Conservation (phyloP, 1,140 invertebrate genomes). For the Lucilia cuprina region DNA sequence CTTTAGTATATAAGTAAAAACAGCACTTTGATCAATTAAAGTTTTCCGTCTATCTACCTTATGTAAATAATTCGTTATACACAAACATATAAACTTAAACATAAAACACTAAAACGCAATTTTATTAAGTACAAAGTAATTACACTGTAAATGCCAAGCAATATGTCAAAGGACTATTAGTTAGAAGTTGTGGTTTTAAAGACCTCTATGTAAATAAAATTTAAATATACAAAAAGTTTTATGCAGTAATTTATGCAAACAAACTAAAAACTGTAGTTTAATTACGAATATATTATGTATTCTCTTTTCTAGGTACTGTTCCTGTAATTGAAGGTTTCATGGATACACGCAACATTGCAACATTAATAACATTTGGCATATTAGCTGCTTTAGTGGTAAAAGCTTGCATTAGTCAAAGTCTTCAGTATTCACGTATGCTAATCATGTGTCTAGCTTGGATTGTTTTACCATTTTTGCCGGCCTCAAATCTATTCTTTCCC, state of each 20-base stretch:
- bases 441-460: slow-evolving; percentile 87
- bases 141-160: neutral
- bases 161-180: neutral
- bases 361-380: slow-evolving; percentile 74
- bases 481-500: slow-evolving; percentile 96
- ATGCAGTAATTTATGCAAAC: too few relatives aligned
- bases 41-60: neutral
- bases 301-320: slow-evolving; percentile 73
- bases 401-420: slow-evolving; percentile 48
- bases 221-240: neutral
- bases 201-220: neutral
- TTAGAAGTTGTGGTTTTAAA: neutral
- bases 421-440: slow-evolving; percentile 71
- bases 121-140: neutral
- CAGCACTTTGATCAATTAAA: neutral
- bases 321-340: slow-evolving; percentile 80
- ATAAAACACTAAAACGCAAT: too few relatives aligned
- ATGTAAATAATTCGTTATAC: too few relatives aligned
- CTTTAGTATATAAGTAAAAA: too few relatives aligned
- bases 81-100: too few relatives aligned
- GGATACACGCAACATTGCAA: slow-evolving; percentile 87
- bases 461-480: slow-evolving; percentile 91
- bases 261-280: too few relatives aligned
- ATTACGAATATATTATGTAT: neutral
- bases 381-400: slow-evolving; percentile 64